phyloP scores from a whole-genome alignment of 2,888 invertebrate species.

The Dryobota labecula region DNA sequence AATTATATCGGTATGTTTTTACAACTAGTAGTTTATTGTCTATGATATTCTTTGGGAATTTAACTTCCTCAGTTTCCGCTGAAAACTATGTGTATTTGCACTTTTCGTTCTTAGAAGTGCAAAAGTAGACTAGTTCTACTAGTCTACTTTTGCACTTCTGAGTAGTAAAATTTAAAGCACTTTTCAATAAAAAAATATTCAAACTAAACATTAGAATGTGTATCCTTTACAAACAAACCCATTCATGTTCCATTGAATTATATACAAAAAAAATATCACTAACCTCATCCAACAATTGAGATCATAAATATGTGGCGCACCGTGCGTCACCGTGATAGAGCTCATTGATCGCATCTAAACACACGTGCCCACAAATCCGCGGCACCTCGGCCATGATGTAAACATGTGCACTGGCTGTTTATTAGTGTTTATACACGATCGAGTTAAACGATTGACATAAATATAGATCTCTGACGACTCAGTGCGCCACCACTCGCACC shows the following conservation, averaged over 20 bases:
- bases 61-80: conserved; percentile 4
- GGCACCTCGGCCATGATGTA: conserved; percentile 55
- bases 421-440: conserved; percentile 64
- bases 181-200: background rate
- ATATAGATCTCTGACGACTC: conserved; percentile 61
- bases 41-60: background rate
- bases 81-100: background rate
- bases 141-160: too few species aligned
- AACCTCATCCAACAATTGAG: conserved; percentile 74
- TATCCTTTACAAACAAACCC: conserved; percentile 32
- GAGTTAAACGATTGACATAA: conserved; percentile 68
- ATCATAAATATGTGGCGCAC: conserved; percentile 63
- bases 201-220: conserved; percentile 11
- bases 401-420: conserved; percentile 68
- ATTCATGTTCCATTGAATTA: conserved; percentile 42
- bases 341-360: conserved; percentile 71
- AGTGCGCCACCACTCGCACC: conserved; percentile 45
- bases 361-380: conserved; percentile 67
- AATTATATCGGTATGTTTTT: conserved; percentile 48
- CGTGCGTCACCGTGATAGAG: conserved; percentile 70
- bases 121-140: too few species aligned
- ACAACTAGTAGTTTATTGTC: background rate
- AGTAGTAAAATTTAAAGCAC: background rate
- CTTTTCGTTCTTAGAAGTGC: background rate
- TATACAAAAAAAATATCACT: conserved; percentile 70